Percentiles rank a stretch among this genome's conserved stretches.
Conservation (phyloP, 2,888 invertebrate genomes). For the Drosophila basisetae region DNA sequence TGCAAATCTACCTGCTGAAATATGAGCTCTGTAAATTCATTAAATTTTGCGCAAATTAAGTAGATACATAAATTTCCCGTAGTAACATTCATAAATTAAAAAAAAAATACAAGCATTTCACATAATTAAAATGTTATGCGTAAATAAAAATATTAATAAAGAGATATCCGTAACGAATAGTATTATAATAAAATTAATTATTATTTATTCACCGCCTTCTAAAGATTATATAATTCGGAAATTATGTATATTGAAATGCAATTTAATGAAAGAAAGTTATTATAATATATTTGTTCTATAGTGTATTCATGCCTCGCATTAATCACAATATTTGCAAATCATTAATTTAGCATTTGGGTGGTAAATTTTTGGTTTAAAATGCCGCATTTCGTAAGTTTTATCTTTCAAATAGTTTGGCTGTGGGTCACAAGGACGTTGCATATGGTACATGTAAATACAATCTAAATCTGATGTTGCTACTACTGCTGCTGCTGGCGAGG, state of each 20-base stretch:
- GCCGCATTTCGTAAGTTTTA: constrained; percentile 47
- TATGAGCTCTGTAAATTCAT: background rate
- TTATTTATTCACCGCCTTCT: background rate
- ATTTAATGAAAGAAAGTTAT: background rate
- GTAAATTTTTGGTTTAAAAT: constrained; percentile 14
- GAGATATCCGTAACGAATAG: background rate
- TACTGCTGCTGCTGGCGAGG: constrained; percentile 15
- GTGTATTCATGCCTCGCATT: constrained; percentile 25
- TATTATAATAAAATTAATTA: background rate
- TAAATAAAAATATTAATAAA: background rate
- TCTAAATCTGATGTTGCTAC: constrained; percentile 54
- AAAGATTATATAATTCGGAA: background rate
- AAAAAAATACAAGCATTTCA: background rate
- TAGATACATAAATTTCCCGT: background rate
- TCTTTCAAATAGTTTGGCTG: constrained; percentile 40
- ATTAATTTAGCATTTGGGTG: constrained; percentile 33
- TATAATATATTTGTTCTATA: background rate
- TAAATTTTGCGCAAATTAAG: background rate
- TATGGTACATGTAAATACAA: constrained; percentile 40
- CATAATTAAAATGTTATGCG: background rate
- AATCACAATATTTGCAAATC: constrained; percentile 16
- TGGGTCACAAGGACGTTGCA: constrained; percentile 69
- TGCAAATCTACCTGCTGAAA: background rate
- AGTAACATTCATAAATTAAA: background rate
- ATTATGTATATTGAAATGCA: background rate